Conservation (phyloP, 92 coral and sea anemone genomes). For the Micromussa lordhowensis region DNA sequence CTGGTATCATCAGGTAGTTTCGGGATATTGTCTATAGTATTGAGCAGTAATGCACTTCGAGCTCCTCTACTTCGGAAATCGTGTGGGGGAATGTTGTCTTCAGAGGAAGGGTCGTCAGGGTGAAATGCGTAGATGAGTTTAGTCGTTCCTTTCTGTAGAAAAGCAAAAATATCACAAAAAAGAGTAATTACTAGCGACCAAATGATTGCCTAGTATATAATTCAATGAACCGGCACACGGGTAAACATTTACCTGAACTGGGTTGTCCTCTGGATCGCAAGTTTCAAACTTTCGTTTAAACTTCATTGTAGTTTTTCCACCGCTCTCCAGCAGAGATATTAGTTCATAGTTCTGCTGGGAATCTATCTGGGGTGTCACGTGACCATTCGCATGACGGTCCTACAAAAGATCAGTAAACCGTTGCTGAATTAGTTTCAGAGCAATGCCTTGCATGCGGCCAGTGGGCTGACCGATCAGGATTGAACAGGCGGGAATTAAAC, state of each 20-base stretch:
- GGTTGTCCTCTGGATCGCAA: slow-evolving; percentile 52
- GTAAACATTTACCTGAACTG: slow-evolving; percentile 10
- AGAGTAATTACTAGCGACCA: not conserved
- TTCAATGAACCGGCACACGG: not conserved
- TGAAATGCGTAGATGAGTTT: slow-evolving; percentile 66
- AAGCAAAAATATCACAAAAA: not conserved
- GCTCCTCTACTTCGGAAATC: slow-evolving; percentile 34
- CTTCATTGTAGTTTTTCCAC: slow-evolving; percentile 41
- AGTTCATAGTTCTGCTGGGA: slow-evolving; percentile 36
- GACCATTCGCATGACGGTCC: slow-evolving; percentile 53
- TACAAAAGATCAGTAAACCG: not conserved
- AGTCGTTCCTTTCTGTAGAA: slow-evolving; percentile 58
- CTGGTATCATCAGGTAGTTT: not conserved
- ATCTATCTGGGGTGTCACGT: slow-evolving; percentile 27
- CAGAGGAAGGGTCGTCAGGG: slow-evolving; percentile 53
- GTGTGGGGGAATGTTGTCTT: slow-evolving; percentile 43
- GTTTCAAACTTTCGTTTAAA: slow-evolving; percentile 48
- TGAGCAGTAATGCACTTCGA: slow-evolving; percentile 57
- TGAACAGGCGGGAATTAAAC: too few relatives aligned
- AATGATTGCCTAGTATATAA: not conserved
- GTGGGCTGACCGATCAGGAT: too few relatives aligned
- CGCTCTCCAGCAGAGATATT: slow-evolving; percentile 31
- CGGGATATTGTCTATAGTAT: slow-evolving; percentile 33
- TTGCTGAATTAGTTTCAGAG: not conserved
- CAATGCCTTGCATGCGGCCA: too few relatives aligned